phyloP scores from a whole-genome alignment of 2,797 vertebrate species.

The Sylvilagus floridanus region DNA sequence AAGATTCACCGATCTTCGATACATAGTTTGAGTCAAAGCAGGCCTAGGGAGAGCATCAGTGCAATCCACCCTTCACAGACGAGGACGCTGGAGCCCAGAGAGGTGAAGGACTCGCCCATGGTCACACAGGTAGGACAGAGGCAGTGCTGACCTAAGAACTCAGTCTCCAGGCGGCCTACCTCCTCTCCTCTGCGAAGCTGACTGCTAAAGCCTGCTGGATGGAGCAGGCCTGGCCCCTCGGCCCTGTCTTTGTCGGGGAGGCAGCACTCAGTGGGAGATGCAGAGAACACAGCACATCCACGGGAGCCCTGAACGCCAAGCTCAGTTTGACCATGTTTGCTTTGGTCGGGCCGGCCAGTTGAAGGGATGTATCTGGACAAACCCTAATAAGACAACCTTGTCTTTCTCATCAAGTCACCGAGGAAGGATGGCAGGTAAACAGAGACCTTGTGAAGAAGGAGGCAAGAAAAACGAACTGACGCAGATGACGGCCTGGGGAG shows the following conservation, averaged over 20 bases:
- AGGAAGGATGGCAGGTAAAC: constrained; percentile 31
- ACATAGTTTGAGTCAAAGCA: neutral
- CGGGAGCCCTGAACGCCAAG: constrained; percentile 31
- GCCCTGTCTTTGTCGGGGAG: neutral
- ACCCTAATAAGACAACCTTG: constrained; percentile 56
- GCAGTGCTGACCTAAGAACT: neutral
- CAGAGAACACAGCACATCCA: neutral
- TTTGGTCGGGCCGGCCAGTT: constrained; percentile 39
- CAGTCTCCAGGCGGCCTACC: neutral
- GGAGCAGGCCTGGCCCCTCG: neutral
- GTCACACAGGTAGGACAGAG: neutral
- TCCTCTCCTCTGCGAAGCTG: neutral
- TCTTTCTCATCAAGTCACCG: constrained; percentile 43
- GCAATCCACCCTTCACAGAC: neutral
- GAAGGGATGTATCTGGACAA: constrained; percentile 42
- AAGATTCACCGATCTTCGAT: constrained; percentile 15
- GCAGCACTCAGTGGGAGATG: neutral
- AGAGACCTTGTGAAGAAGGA: constrained; percentile 56
- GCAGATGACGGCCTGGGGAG: constrained; percentile 33
- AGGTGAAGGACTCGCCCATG: neutral
- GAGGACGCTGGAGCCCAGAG: neutral
- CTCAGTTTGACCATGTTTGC: constrained; percentile 46
- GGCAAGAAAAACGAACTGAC: constrained; percentile 51
- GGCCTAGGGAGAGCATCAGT: neutral
- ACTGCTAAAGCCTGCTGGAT: neutral